phyloP scores from a whole-genome alignment of 2,113 vertebrate species.

The Amblyornis subalaris region DNA sequence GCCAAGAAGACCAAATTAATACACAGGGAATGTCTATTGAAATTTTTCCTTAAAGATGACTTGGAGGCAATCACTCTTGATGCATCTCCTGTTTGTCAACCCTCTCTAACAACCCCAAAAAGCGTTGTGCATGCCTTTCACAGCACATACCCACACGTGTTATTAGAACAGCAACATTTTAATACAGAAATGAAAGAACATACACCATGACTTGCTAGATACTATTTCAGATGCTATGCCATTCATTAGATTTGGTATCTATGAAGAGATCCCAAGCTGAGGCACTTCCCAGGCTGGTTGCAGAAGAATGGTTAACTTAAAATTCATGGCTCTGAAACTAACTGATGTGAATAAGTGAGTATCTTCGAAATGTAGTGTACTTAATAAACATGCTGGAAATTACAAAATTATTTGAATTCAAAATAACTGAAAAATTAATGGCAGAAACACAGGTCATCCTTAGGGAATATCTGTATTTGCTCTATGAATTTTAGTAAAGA shows the following conservation, averaged over 20 bases:
- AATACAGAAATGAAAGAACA: background rate
- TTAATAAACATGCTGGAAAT: background rate
- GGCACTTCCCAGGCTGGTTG: background rate
- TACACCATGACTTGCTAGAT: background rate
- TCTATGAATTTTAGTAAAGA: background rate
- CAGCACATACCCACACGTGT: background rate
- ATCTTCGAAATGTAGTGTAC: background rate
- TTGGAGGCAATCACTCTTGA: background rate
- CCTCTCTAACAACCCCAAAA: background rate
- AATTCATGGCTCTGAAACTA: background rate
- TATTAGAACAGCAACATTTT: background rate
- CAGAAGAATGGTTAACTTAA: background rate
- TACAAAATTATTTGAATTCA: background rate
- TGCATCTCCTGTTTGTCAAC: background rate
- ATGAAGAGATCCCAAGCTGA: background rate
- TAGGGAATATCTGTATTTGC: background rate
- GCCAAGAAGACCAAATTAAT: background rate
- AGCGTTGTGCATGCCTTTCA: background rate
- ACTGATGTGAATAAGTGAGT: rapidly evolving
- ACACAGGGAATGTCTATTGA: background rate
- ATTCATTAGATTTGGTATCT: background rate
- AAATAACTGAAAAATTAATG: background rate
- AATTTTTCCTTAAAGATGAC: background rate
- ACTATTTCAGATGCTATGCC: background rate
- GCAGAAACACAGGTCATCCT: background rate